Conservation (phyloP, 2,888 invertebrate genomes). For the Cataglyphis altisquamis region DNA sequence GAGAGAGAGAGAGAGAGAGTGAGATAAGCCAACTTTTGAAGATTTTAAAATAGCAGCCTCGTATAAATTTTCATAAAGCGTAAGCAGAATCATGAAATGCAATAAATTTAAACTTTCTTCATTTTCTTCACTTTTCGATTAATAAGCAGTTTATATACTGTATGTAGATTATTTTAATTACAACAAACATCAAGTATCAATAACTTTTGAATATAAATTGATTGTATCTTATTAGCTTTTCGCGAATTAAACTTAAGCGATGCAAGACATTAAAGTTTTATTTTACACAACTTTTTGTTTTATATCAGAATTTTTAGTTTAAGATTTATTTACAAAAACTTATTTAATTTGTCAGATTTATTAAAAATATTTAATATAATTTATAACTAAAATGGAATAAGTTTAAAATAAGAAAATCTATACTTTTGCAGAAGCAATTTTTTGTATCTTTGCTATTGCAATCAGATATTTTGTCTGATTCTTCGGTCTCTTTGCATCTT, state of each 20-base stretch:
- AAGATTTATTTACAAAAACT: neutral
- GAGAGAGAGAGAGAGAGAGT: neutral
- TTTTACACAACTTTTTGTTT: neutral
- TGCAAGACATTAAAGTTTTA: neutral
- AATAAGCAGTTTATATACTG: neutral
- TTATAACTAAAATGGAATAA: conserved; percentile 14
- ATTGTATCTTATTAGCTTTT: neutral
- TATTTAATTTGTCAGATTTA: conserved; percentile 8
- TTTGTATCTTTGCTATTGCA: neutral
- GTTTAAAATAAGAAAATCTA: neutral
- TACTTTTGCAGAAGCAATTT: neutral
- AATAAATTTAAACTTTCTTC: conserved; percentile 42
- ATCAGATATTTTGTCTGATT: neutral
- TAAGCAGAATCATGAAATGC: conserved; percentile 18
- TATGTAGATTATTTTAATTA: conserved; percentile 9
- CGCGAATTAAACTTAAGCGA: neutral
- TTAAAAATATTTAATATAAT: conserved; percentile 17
- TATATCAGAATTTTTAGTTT: neutral
- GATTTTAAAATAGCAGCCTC: conserved; percentile 39
- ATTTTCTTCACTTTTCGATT: conserved; percentile 7
- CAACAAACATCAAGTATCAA: neutral
- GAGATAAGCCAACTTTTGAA: conserved; percentile 34
- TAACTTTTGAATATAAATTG: neutral
- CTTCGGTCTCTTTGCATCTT: neutral
- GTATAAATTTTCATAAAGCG: conserved; percentile 38